Base-by-base conservation (phyloP, 2,888 invertebrate species). In the Lasioglossum figueresi region DNA sequence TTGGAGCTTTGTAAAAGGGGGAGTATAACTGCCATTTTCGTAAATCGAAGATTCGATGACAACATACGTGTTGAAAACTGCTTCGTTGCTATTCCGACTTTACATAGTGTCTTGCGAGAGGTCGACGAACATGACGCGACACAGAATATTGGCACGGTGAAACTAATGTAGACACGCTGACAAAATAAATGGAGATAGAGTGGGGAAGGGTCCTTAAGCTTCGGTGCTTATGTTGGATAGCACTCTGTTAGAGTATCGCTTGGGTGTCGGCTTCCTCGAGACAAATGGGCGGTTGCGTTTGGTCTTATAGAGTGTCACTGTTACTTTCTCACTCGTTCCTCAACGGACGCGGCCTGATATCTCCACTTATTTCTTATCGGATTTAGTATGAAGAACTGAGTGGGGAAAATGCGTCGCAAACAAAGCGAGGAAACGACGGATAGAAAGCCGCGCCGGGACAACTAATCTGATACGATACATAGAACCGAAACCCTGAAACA, bases 221-320 rank as follows among this genome's bases (percentile, higher is more conserved):
- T 34, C 37, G 37, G 68, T 37, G 68, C 68, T 68, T 68, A 68
- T 68, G 68, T 68, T 37, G 68, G 68, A 68, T 37, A 68, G 68
- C 68, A 68, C 68, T 68, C 68, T 37, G 23, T 68, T 37, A 68
- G 68, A 68, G 68, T 68, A 68, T 68, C 37, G 37, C 68, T 68
- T 23, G 37, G 68, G n/a, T 68, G 68, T 68, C 37, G 37, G 68
- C 68, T 68, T 68, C 23, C 37, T 23, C 37, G 68, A 68, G 68
- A 68, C 68, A 68, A 68, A 68, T 68, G 34, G 68, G 19, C 68
- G 37, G 37, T 23, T 68, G 68, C 68, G 68, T 23, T 68, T 37
- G 68, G 68, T 37, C 37, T 68, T 68, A 68, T 37, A 68, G 37
- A 68, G 68, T 10, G 68, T 68, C 68, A 8, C 68, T 37, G 37